These are phyloP conservation scores for Darevskia nairensis DNA, from an alignment of 2,797 vertebrate genomes.

Conservation along the genomic window DNA sequence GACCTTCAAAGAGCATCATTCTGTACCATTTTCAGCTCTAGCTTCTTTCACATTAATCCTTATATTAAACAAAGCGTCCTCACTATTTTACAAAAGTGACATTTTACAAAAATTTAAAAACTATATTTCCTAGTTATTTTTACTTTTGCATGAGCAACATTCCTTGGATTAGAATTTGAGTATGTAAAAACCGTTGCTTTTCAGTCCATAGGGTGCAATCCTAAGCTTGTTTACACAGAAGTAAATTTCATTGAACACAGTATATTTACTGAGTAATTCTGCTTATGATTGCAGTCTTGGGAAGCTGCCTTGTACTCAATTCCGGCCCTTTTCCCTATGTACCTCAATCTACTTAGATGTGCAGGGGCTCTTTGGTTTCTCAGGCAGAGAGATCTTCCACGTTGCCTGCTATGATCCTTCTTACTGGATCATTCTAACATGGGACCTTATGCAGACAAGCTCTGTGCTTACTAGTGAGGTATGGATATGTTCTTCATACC, in stretches of 20 bases:
- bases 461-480: neutral
- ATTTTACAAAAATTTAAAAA: constrained; percentile 69
- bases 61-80: constrained; percentile 74
- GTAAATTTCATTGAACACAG: neutral
- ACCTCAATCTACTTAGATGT: neutral
- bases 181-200: constrained; percentile 61
- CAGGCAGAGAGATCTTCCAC: neutral
- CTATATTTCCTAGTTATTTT: constrained; percentile 61
- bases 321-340: constrained; percentile 49
- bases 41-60: constrained; percentile 69
- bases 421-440: neutral
- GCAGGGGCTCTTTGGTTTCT: neutral
- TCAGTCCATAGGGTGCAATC: constrained; percentile 36
- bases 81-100: constrained; percentile 27
- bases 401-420: neutral
- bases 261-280: neutral
- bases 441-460: neutral
- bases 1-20: constrained; percentile 67
- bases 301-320: neutral
- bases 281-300: neutral
- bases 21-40: constrained; percentile 65
- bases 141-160: constrained; percentile 50
- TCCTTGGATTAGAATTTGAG: constrained; percentile 52
- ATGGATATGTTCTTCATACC: constrained; percentile 53
- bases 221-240: neutral